Evolutionary conservation across 2,888 invertebrate genomes (phyloP).

Genomic region (Acrobasis suavella): DNA sequence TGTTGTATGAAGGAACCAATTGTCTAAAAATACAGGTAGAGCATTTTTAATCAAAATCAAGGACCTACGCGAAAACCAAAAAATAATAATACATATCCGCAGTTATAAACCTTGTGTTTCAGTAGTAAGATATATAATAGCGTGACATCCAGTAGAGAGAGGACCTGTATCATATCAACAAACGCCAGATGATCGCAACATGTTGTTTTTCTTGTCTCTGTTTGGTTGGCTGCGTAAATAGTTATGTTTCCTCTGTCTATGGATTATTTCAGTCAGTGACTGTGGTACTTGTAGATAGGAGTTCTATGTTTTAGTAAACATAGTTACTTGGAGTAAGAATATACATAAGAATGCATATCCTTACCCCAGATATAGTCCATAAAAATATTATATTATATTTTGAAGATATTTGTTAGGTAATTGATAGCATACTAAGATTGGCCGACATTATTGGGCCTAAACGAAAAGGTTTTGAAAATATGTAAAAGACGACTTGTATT

Average conservation of each 20-base stretch:
- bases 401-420: no score
- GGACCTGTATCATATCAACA: constrained; percentile 24
- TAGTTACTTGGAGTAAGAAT: no score
- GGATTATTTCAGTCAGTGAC: constrained; percentile 13
- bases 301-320: background rate
- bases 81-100: background rate
- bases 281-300: background rate
- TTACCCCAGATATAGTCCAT: no score
- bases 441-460: no score
- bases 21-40: no score
- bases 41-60: background rate
- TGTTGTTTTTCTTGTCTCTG: constrained; percentile 14
- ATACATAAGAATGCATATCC: no score
- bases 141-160: constrained; percentile 27
- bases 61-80: background rate
- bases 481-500: constrained; percentile 1
- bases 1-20: no score
- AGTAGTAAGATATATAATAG: constrained; percentile 10
- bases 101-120: background rate
- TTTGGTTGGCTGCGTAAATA: constrained; percentile 11
- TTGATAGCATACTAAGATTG: no score
- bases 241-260: background rate
- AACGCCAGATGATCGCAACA: constrained; percentile 20
- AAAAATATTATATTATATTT: no score
- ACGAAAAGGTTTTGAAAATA: background rate